Base-by-base conservation (phyloP, 53 echinoderm and acorn worm genomes). In the Holothuria scabra region DNA sequence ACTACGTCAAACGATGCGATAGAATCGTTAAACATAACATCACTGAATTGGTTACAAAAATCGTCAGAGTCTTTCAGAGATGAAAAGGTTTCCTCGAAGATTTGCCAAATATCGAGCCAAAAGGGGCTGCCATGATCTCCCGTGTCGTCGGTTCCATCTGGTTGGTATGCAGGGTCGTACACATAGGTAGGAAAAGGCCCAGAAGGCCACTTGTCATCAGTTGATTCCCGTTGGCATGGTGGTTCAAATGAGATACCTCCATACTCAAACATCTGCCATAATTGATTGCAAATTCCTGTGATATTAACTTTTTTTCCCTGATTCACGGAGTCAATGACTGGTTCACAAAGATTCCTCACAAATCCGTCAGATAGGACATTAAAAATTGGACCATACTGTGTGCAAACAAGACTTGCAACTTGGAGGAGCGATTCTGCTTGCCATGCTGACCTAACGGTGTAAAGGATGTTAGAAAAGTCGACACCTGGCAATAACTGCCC, bases 381-480 rank as follows among this genome's bases (percentile, higher is more conserved):
- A 31, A 78, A 32, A 22, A 78, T 55, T 19, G 78, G 78, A 3
- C 78, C 78, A 58, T 57, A 57, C 5, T 30, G 57, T 28, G 10
- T 21, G 52, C 78, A 78, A 29, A 78, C 78, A 28, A 57, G 13
- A 57, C 12, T 57, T 33, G 56, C 78, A 28, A 78, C 59, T 30
- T 78, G 56, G 28, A 55, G 20, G 28, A 78, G 57, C 9, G 78
- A 57, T 16, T 16, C 57, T 12, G 78, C 56, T 13, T 52, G 78
- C 78, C 78, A 78, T 30, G 58, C 78, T 25, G 78, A 78, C 21
- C 56, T 31, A 28, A 78, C 49, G 22, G 56, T 78, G 13, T 78
- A 21, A 5, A 78, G 32, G 52, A 78, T 56, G 16, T 21, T 78
- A 10, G 78, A 30, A 18, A 78, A 2, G 4, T 78, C 58, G 31